phyloP scores from a whole-genome alignment of 2,888 invertebrate species.

The Gymnosoma rotundatum region DNA sequence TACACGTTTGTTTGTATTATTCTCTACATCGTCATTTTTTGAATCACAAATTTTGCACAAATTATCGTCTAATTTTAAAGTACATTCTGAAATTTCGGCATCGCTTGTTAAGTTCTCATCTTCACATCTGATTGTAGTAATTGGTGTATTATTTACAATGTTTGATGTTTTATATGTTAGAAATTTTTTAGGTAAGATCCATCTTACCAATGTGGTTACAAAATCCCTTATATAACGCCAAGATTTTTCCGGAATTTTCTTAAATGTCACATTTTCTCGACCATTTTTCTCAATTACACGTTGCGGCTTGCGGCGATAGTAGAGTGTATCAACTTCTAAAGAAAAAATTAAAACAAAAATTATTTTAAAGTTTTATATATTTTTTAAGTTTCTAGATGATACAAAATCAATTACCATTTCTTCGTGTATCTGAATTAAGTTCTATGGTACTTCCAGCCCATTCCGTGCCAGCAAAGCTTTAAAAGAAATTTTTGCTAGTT shows the following conservation, averaged over 20 bases:
- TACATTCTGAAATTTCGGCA: slow-evolving; percentile 17
- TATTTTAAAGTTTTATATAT: not conserved
- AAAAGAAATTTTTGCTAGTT: too few species aligned
- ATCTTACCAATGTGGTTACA: slow-evolving; percentile 94
- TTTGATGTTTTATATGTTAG: slow-evolving; percentile 43
- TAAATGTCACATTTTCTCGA: slow-evolving; percentile 79
- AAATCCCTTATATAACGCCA: slow-evolving; percentile 90
- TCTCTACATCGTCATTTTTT: slow-evolving; percentile 35
- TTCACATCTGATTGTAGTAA: slow-evolving; percentile 2
- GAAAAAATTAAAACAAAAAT: not conserved
- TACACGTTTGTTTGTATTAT: slow-evolving; percentile 35
- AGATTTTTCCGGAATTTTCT: slow-evolving; percentile 84
- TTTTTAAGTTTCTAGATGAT: not conserved
- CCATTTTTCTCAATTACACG: slow-evolving; percentile 81
- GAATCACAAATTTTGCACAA: slow-evolving; percentile 14
- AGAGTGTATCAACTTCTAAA: slow-evolving; percentile 66
- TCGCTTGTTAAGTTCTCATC: slow-evolving; percentile 26
- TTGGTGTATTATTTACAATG: slow-evolving; percentile 65
- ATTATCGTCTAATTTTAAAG: slow-evolving; percentile 12
- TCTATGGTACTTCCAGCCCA: slow-evolving; percentile 81
- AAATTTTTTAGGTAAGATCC: slow-evolving; percentile 65
- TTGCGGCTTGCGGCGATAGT: slow-evolving; percentile 67
- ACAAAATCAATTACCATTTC: slow-evolving; percentile 69
- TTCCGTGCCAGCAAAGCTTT: slow-evolving; percentile 75
- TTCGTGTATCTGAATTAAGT: slow-evolving; percentile 73